Evolutionary conservation across 2,113 vertebrate species (phyloP).

Genomic region (Scomber colias): DNA sequence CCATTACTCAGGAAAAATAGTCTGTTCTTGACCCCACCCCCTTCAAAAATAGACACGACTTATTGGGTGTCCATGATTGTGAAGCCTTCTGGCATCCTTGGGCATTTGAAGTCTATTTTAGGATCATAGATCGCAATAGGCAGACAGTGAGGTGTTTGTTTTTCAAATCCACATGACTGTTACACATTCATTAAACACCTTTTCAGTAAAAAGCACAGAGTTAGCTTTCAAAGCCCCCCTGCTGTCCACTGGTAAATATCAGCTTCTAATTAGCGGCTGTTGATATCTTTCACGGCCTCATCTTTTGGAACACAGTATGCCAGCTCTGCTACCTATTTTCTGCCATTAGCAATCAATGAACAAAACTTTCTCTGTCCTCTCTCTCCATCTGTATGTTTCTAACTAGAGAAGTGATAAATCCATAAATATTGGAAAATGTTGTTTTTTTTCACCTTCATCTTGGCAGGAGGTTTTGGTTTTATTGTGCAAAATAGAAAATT

Average conservation of each 20-base stretch:
- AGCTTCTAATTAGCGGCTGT: constrained; percentile 76
- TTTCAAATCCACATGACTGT: constrained; percentile 76
- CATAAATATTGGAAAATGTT: not conserved
- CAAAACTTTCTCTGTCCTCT: constrained; percentile 1
- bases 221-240: constrained; percentile 71
- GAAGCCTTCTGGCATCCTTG: constrained; percentile 37
- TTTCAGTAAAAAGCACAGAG: constrained; percentile 62
- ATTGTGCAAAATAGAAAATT: not conserved
- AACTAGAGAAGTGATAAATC: not conserved
- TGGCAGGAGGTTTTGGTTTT: not conserved
- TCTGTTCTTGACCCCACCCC: constrained; percentile 10
- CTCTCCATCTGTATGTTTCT: constrained; percentile 34
- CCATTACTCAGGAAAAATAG: constrained; percentile 10
- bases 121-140: constrained; percentile 77
- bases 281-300: constrained; percentile 59
- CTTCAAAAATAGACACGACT: constrained; percentile 35
- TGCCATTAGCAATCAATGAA: constrained; percentile 40
- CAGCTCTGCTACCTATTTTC: constrained; percentile 41
- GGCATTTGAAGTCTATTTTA: constrained; percentile 65
- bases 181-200: constrained; percentile 73
- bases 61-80: constrained; percentile 67
- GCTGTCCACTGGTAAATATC: constrained; percentile 77
- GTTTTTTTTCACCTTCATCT: not conserved
- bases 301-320: constrained; percentile 52
- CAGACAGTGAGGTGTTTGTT: constrained; percentile 70